phyloP scores from a whole-genome alignment of 2,888 invertebrate species.

The Syrphus vitripennis region DNA sequence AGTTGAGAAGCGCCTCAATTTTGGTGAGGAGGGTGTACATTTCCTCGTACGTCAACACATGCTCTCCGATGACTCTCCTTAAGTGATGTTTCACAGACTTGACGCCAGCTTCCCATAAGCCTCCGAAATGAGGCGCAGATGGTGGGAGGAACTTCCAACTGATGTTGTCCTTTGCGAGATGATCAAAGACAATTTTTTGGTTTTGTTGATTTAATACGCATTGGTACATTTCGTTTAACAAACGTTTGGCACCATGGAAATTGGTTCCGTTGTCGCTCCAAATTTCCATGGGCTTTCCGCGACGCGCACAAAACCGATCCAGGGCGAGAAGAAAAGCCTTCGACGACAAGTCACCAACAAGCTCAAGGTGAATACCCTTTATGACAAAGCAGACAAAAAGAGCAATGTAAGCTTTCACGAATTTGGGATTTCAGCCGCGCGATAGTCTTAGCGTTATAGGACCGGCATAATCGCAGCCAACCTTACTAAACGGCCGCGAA shows the following conservation, averaged over 20 bases:
- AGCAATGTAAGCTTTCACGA: no score
- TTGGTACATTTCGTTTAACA: background rate
- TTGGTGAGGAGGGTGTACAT: background rate
- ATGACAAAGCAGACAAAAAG: no score
- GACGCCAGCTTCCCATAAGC: no score
- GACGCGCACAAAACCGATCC: background rate
- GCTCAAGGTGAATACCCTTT: no score
- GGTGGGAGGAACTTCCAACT: conserved; percentile 7
- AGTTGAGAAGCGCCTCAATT: conserved; percentile 14
- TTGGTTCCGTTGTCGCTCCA: no score
- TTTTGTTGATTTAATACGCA: background rate
- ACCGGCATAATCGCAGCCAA: no score
- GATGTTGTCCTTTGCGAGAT: background rate
- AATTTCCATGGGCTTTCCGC: background rate
- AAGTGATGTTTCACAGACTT: conserved; percentile 6
- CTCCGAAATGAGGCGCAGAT: conserved; percentile 13
- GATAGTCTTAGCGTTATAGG: no score
- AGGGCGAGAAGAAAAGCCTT: background rate
- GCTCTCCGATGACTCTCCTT: background rate
- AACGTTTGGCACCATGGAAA: background rate
- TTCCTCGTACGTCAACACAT: background rate
- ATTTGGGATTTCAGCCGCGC: no score
- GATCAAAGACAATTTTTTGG: background rate
- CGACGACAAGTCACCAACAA: no score
- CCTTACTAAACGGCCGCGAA: no score